Evolutionary conservation across 2,113 vertebrate species (phyloP).

Genomic region (Brienomyrus brachyistius): DNA sequence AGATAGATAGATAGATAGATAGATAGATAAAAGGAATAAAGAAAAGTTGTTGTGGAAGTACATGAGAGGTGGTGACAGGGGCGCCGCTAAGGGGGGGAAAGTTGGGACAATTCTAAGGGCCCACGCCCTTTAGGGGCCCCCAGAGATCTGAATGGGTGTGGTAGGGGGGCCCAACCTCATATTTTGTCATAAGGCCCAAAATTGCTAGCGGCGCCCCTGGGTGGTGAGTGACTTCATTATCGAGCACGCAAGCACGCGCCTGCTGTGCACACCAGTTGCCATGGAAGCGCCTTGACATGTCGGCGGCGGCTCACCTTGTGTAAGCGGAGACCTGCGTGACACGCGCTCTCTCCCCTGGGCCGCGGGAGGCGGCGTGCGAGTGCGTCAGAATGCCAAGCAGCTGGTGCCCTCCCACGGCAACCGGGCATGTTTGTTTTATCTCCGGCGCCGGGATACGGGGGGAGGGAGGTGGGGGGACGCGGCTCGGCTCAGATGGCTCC

Average conservation of each 20-base stretch:
- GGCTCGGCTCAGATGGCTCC: constrained; percentile 35
- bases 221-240: constrained; percentile 42
- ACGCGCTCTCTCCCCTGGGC: constrained; percentile 32
- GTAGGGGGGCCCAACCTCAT: too few species aligned
- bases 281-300: constrained; percentile 58
- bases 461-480: constrained; percentile 27
- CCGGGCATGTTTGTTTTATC: constrained; percentile 36
- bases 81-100: too few species aligned
- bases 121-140: too few species aligned
- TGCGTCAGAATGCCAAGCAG: constrained; percentile 48
- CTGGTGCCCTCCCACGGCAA: constrained; percentile 51
- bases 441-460: constrained; percentile 31
- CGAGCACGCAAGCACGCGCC: constrained; percentile 43
- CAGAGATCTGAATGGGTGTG: too few species aligned
- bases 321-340: constrained; percentile 52
- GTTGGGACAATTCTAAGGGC: too few species aligned
- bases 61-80: constrained; percentile 27
- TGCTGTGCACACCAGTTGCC: constrained; percentile 54
- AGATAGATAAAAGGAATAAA: background rate
- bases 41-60: constrained; percentile 18
- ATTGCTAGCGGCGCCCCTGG: too few species aligned
- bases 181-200: too few species aligned
- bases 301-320: constrained; percentile 57
- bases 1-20: too few species aligned
- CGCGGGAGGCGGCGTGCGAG: constrained; percentile 36